Evolutionary conservation across 92 coral and sea anemone species (phyloP), one percentile per base, ranked within the genome.

Genomic region (Zoanthus sansibaricus): DNA sequence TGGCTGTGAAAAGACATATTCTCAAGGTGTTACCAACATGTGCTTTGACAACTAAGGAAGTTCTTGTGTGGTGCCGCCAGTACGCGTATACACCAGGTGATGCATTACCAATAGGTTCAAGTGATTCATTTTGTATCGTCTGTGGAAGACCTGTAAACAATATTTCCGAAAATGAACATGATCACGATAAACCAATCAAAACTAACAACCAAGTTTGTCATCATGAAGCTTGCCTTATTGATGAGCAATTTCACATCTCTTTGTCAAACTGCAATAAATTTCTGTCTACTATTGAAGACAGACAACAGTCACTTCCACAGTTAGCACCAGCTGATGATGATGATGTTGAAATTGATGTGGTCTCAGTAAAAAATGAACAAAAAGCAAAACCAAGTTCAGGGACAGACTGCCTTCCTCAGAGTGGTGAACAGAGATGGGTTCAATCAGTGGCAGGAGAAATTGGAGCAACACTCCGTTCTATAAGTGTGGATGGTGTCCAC

Each of bases 21-120:
- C 83, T 47, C 17, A 78, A 68, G 20, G 61, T 87, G 31, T 21
- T 56, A 44, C 88, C 72, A 6, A 82, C 90, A 7, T 83, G 90
- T 84, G 83, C 71, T 17, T 83, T 95, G 31, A 91, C 94, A 69
- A 95, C 96, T 51, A 97, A 97, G 82, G 95, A 89, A 15, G 83
- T 97, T 72, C 89, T 93, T 93, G 62, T 95, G 7, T 97, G 98
- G 94, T 95, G 96, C 45, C 97, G 99, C 71, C 87, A 92, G 9
- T 86, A 92, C 87, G 98, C 96, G 5, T 91, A 97, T 83, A 89
- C 98, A 11, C 99, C 99, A 8, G 70, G 74, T 45, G 89, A 80
- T 33, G 31, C 78, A 45, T 75, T 87, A 6, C 20, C 86, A 47
- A 64, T 61, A 52, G 76, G 77, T 21, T 82, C 77, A 15, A 61